Base-by-base conservation (phyloP, 2,797 vertebrate genomes). In the Rhabdophis nuchalis region DNA sequence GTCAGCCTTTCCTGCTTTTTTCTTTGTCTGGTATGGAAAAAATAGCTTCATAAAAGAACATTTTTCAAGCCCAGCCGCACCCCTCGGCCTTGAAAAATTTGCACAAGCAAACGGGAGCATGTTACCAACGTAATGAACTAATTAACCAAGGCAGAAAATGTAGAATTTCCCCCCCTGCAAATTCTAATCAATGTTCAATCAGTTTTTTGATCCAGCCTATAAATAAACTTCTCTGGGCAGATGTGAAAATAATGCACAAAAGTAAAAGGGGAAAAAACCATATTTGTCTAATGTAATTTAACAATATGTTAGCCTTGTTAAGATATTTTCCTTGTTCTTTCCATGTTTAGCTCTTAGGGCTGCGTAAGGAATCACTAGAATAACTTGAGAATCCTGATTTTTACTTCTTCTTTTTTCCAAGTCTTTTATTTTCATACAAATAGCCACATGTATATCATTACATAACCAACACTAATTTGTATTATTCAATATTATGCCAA, bases 21-120 rank as follows among this genome's bases (percentile, higher is more conserved):
- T 32, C n/a, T 64, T 53, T 82, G 46, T 82, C 41, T 12, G 20
- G 20, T 25, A 46, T 82, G 72, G 72, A 46, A 46, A 46, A 82
- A 41, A 82, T 46, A 46, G 23, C 36, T 82, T 46, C 36, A 13
- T 52, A 12, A 88, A 90, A 86, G 89, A 12, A 4, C 86, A 82
- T 92, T 92, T 90, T 89, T 87, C 87, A 93, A 85, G 87, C 53
- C 61, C 29, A 91, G 93, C 85, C 90, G 60, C 58, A 27, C 89
- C 29, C 5, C 60, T 46, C 41, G 41, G n/a, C 68, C 61, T 54
- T 58, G 85, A 27, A 0, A 0, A 53, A 92, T 94, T 86, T 41
- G 18, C 23, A 27, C 16, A 10, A 85, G 68, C 41, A 53, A 64
- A 46, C 14, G 29, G 56, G 13, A 82, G 82, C 77, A 57, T 32